Conservation (phyloP, 2,113 vertebrate species). For the Oryzias javanicus region DNA sequence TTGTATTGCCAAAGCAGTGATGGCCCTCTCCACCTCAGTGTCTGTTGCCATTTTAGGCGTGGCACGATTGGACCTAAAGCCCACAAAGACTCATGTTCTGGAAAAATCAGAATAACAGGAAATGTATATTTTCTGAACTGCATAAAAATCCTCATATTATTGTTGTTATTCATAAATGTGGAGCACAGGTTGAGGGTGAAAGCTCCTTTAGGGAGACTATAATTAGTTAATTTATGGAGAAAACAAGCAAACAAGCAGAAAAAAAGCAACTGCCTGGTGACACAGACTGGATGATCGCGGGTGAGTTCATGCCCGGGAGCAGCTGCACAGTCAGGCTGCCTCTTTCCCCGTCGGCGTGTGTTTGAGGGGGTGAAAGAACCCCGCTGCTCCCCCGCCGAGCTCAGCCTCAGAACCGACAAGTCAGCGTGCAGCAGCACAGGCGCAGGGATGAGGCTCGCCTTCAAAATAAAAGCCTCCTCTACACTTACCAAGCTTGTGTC, state of each 20-base stretch:
- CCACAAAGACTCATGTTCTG: no score
- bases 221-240: background rate
- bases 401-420: slow-evolving; percentile 67
- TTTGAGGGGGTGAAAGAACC: slow-evolving; percentile 64
- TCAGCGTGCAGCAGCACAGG: background rate
- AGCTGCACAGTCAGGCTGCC: slow-evolving; percentile 56
- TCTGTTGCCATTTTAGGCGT: slow-evolving; percentile 57
- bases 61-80: slow-evolving; percentile 42
- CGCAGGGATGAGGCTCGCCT: background rate
- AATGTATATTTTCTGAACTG: slow-evolving; percentile 3
- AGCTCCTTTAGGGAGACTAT: background rate
- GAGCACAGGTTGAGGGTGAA: slow-evolving; percentile 21
- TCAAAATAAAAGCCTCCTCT: slow-evolving; percentile 42
- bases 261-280: slow-evolving; percentile 15
- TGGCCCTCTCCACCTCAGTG: slow-evolving; percentile 64
- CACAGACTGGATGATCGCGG: slow-evolving; percentile 12
- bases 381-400: slow-evolving; percentile 72
- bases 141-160: slow-evolving; percentile 17
- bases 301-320: slow-evolving; percentile 50
- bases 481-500: no score
- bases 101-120: no score
- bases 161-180: slow-evolving; percentile 47
- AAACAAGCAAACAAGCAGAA: slow-evolving; percentile 2
- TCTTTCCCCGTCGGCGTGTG: slow-evolving; percentile 49
- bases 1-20: slow-evolving; percentile 60